phyloP scores from a whole-genome alignment of 2,113 vertebrate genomes.

The Stictonetta naevosa region DNA sequence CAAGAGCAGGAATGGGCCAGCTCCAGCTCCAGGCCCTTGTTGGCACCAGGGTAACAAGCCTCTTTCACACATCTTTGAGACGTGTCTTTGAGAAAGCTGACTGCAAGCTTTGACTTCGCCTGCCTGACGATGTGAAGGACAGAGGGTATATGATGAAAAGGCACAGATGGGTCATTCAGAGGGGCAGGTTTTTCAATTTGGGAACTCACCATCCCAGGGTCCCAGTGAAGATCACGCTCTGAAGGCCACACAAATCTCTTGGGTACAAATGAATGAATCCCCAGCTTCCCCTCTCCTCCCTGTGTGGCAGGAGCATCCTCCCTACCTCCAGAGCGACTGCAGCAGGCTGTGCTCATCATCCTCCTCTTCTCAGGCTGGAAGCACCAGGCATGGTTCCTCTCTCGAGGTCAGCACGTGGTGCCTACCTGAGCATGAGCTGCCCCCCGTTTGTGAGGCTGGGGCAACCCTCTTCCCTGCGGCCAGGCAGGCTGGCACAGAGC shows the following conservation, averaged over 20 bases:
- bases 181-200: neutral
- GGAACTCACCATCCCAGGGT: neutral
- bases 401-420: accelerated
- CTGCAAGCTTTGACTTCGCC: constrained; percentile 30
- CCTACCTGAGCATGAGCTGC: accelerated
- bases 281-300: neutral
- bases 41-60: neutral
- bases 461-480: neutral
- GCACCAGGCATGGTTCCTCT: neutral
- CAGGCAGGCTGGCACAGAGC: constrained; percentile 29
- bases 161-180: neutral
- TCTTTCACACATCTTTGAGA: neutral
- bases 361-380: neutral
- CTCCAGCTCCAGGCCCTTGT: neutral
- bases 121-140: neutral
- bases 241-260: neutral
- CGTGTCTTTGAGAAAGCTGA: neutral
- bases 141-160: neutral
- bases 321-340: neutral
- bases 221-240: neutral
- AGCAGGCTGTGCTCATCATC: neutral
- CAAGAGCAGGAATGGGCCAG: constrained; percentile 18
- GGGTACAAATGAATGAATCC: neutral
- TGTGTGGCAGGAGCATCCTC: neutral
- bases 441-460: neutral